phyloP scores from a whole-genome alignment of 2,888 invertebrate genomes.

The Myopa tessellatipennis region DNA sequence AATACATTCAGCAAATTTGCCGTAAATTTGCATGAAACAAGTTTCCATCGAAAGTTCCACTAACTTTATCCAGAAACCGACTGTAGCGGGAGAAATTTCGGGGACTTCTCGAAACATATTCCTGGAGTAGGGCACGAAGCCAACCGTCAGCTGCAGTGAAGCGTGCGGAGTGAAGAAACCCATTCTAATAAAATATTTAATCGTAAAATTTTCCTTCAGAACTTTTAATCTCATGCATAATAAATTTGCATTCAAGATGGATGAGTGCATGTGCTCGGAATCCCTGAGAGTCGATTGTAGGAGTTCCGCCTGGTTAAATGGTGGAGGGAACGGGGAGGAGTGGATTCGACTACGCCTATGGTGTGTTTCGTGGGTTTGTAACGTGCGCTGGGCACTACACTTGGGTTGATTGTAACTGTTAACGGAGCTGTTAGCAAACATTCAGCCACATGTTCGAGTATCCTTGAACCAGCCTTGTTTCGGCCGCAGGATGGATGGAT shows the following conservation, averaged over 20 bases:
- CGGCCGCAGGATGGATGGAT: neutral
- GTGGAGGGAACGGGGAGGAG: no score
- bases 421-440: slow-evolving; percentile 27
- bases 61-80: neutral
- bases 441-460: neutral
- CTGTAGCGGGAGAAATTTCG: neutral
- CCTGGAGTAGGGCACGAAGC: neutral
- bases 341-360: no score
- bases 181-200: slow-evolving; percentile 53
- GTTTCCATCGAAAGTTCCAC: slow-evolving; percentile 9
- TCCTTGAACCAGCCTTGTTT: slow-evolving; percentile 1
- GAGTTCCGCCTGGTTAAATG: no score
- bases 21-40: slow-evolving; percentile 24
- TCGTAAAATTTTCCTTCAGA: slow-evolving; percentile 50
- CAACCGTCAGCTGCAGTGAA: neutral
- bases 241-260: slow-evolving; percentile 48
- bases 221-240: slow-evolving; percentile 53
- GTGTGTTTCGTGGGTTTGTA: neutral
- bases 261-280: slow-evolving; percentile 1
- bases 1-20: slow-evolving; percentile 20
- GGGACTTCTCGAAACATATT: neutral
- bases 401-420: neutral
- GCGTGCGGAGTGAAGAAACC: neutral
- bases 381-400: neutral
- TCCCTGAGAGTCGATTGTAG: no score